Base-by-base conservation (phyloP, 2,797 vertebrate genomes). In the Lophotriccus pileatus region DNA sequence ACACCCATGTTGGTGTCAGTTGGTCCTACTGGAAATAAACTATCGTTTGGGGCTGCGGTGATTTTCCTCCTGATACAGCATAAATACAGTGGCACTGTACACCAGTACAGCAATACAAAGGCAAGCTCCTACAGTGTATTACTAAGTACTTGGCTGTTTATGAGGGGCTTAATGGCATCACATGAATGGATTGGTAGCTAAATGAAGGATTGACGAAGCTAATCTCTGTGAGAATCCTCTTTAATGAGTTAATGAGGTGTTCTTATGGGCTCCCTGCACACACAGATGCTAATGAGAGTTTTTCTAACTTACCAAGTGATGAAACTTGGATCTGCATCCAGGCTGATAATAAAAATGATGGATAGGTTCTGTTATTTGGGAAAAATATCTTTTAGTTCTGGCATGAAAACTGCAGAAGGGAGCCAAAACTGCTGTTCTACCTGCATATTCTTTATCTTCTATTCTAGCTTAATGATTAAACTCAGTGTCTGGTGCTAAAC, bases 201-300 rank as follows among this genome's bases (percentile, higher is more conserved):
- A 96, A 95, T 96, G 91, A 94, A 96, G 95, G 96, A 96, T 96
- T 96, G 96, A 94, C 87, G 52, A 92, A 94, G 37, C 76, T 97
- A 96, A 97, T 97, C 95, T 96, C 90, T 93, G 90, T 81, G 84
- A 92, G 93, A 97, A 96, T 95, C 89, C 90, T 95, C 90, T 96
- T 96, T 97, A 97, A 97, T 96, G 96, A 96, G 96, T 95, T 97
- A 95, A 96, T 97, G 96, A 97, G 91, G 91, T 96, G 86, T 91
- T 97, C 95, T 94, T 96, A 94, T 69, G 91, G 94, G 91, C 72
- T 96, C 91, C 81, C 87, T 96, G 41, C 95, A 83, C 85, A 94
- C 73, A 91, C 78, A 87, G 28, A 96, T 96, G 90, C 73, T 95
- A 94, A 93, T 90, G 88, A 96, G 94, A 94, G 82, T 84, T 94